Percentiles rank a stretch among this genome's conserved stretches.
These are phyloP conservation scores for Pseudomyrmex concolor DNA, from an alignment of 1,140 invertebrate genomes.

Conservation along the genomic window DNA sequence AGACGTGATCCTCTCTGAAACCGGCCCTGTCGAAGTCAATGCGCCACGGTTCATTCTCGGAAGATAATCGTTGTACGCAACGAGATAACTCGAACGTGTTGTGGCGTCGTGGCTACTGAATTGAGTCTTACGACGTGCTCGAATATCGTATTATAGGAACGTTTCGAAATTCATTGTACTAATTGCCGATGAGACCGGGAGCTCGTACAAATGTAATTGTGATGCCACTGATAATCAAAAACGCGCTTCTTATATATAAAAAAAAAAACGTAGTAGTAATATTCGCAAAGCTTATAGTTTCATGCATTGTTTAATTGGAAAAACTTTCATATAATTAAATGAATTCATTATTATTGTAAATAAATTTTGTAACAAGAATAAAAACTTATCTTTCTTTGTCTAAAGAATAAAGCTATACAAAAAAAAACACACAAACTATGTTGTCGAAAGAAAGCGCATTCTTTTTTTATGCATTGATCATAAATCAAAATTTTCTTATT, in stretches of 20 bases:
- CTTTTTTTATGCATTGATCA: neutral
- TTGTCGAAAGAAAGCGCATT: neutral
- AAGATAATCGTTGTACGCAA: slow-evolving; percentile 64
- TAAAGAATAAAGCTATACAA: neutral
- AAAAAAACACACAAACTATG: neutral
- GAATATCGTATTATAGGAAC: neutral
- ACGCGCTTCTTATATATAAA: neutral
- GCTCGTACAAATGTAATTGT: neutral
- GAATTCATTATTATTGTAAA: neutral
- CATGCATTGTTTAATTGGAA: neutral
- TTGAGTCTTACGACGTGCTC: slow-evolving; percentile 1
- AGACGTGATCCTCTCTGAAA: slow-evolving; percentile 43
- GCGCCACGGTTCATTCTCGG: slow-evolving; percentile 64
- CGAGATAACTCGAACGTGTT: slow-evolving; percentile 49
- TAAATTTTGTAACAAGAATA: neutral
- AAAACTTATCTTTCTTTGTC: neutral
- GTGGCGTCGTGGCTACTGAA: slow-evolving; percentile 52
- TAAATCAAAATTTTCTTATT: slow-evolving; percentile 17
- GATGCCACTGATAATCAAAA: neutral
- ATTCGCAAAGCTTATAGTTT: neutral
- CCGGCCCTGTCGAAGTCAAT: slow-evolving; percentile 66
- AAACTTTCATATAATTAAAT: too few relatives aligned
- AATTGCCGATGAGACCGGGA: neutral
- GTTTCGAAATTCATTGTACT: neutral
- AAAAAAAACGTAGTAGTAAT: too few relatives aligned